Evolutionary conservation across 2,797 vertebrate species (phyloP).

Genomic region (Acipenser oxyrinchus): DNA sequence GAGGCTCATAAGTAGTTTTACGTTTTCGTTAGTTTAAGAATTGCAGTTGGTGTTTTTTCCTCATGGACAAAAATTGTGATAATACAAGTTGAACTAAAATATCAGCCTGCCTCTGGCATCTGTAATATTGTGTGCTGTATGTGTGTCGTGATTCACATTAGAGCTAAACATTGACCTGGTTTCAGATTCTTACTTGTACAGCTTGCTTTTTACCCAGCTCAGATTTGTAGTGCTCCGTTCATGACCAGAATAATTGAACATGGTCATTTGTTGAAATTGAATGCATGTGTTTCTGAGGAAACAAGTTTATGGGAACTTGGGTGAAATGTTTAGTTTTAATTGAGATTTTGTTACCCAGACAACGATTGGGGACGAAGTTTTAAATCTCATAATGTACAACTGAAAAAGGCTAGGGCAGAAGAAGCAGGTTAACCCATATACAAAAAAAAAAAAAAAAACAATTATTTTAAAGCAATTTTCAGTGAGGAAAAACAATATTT

Average conservation of each 20-base stretch:
- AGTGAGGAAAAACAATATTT: too few relatives aligned
- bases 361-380: slow-evolving; percentile 26
- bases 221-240: slow-evolving; percentile 31
- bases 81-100: too few relatives aligned
- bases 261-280: slow-evolving; percentile 33
- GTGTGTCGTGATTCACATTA: slow-evolving; percentile 16
- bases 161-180: slow-evolving; percentile 35
- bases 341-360: slow-evolving; percentile 46
- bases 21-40: too few relatives aligned
- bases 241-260: slow-evolving; percentile 40
- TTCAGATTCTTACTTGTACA: slow-evolving; percentile 45
- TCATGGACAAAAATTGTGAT: too few relatives aligned
- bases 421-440: too few relatives aligned
- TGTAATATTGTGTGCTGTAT: slow-evolving; percentile 26
- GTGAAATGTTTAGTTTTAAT: slow-evolving; percentile 41
- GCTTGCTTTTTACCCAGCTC: slow-evolving; percentile 20
- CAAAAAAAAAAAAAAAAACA: too few relatives aligned
- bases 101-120: too few relatives aligned
- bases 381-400: not conserved
- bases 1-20: too few relatives aligned
- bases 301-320: slow-evolving; percentile 47
- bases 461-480: too few relatives aligned
- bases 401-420: too few relatives aligned
- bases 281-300: slow-evolving; percentile 41
- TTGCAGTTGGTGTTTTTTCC: too few relatives aligned